A percentile compares a stretch with the other conserved stretches of the same genome.
Evolutionary conservation across 92 coral and sea anemone genomes (phyloP).

Genomic region (Siderastrea radians): DNA sequence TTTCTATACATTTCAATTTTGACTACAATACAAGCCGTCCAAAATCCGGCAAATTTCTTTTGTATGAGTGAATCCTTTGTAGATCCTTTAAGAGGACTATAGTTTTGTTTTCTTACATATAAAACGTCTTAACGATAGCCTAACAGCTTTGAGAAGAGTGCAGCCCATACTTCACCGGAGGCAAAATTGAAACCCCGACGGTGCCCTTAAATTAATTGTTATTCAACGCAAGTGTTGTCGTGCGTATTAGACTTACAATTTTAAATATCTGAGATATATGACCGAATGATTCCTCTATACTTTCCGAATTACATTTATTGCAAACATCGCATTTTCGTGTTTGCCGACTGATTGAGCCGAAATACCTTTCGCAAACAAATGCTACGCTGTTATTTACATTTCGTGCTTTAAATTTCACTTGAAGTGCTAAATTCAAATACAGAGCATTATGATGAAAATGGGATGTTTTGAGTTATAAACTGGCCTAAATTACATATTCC

Average conservation of each 20-base stretch:
- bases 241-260: constrained; percentile 16
- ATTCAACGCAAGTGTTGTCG: constrained; percentile 28
- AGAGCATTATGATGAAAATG: constrained; percentile 79
- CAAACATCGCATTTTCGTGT: constrained; percentile 53
- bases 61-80: not conserved
- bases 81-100: not conserved
- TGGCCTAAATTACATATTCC: constrained; percentile 88
- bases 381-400: constrained; percentile 76
- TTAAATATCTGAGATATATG: constrained; percentile 18
- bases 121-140: not conserved
- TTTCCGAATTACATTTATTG: constrained; percentile 26
- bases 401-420: constrained; percentile 63
- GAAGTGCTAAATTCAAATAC: constrained; percentile 67
- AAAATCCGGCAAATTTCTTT: constrained; percentile 23
- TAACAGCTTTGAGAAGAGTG: not conserved
- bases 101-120: not conserved
- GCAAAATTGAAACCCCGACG: constrained; percentile 39
- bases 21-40: constrained; percentile 1
- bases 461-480: constrained; percentile 93
- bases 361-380: constrained; percentile 82
- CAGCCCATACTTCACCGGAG: constrained; percentile 1
- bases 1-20: not conserved
- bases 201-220: constrained; percentile 31
- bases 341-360: constrained; percentile 77
- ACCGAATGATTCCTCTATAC: not conserved